These are phyloP conservation scores for Platycheirus rosarum DNA, from an alignment of 2,888 invertebrate species.

Conservation along the genomic window DNA sequence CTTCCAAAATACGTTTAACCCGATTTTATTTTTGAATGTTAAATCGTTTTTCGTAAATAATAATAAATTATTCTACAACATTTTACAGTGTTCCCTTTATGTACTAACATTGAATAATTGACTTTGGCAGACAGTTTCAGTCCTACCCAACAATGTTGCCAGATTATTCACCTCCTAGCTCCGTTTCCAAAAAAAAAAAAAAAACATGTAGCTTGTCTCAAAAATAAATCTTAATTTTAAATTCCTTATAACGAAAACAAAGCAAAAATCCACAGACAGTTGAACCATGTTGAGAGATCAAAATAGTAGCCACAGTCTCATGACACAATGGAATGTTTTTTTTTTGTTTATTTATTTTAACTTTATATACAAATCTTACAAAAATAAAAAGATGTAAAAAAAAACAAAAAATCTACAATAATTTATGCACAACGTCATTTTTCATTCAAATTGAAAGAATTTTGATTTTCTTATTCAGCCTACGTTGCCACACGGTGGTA, in stretches of 20 bases:
- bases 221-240: constrained; percentile 51
- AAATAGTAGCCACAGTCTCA: constrained; percentile 47
- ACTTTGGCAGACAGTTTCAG: constrained; percentile 5
- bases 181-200: background rate
- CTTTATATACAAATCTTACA: background rate
- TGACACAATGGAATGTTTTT: constrained; percentile 59
- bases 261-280: constrained; percentile 3
- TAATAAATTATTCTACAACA: background rate
- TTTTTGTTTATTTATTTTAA: constrained; percentile 22
- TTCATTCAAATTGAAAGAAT: constrained; percentile 69
- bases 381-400: constrained; percentile 19
- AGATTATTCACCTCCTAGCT: constrained; percentile 30
- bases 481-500: constrained; percentile 6
- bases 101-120: background rate
- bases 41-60: background rate
- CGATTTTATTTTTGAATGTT: background rate
- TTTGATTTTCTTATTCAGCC: constrained; percentile 43
- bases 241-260: constrained; percentile 28
- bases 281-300: constrained; percentile 36
- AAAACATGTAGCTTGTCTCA: constrained; percentile 1
- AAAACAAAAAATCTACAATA: constrained; percentile 38
- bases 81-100: background rate
- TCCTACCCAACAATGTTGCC: background rate
- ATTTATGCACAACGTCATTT: constrained; percentile 65
- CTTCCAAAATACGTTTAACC: background rate